phyloP scores from a whole-genome alignment of 2,888 invertebrate species.

The Synanthedon vespiformis region DNA sequence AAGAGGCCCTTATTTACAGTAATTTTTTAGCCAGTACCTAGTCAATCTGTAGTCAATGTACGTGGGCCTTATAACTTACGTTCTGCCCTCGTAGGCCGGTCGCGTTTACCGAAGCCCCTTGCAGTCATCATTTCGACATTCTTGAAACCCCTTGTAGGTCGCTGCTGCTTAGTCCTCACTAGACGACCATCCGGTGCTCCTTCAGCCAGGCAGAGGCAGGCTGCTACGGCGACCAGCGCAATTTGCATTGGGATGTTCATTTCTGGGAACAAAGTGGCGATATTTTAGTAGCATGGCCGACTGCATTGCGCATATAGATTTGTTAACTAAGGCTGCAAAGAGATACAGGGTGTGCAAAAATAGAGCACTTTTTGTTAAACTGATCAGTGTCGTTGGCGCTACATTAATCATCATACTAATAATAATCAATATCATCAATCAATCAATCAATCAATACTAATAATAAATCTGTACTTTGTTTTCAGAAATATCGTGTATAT shows the following conservation, averaged over 20 bases:
- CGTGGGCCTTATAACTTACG: conserved; percentile 31
- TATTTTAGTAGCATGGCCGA: background rate
- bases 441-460: too few species aligned
- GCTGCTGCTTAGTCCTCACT: conserved; percentile 56
- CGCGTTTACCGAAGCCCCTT: conserved; percentile 75
- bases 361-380: too few species aligned
- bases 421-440: too few species aligned
- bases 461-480: too few species aligned
- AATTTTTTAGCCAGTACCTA: too few species aligned
- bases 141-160: conserved; percentile 74
- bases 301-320: background rate
- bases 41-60: too few species aligned
- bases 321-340: too few species aligned
- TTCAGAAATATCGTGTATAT: too few species aligned
- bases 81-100: conserved; percentile 47
- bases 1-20: too few species aligned
- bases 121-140: conserved; percentile 75
- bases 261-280: conserved; percentile 17
- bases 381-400: too few species aligned
- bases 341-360: too few species aligned
- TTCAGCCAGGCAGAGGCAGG: conserved; percentile 46
- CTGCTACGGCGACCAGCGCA: conserved; percentile 41
- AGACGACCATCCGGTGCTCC: conserved; percentile 46
- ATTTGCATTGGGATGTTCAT: conserved; percentile 59
- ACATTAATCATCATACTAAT: too few species aligned